Base-by-base conservation (phyloP, 1,140 invertebrate genomes). In the Ruditapes philippinarum region DNA sequence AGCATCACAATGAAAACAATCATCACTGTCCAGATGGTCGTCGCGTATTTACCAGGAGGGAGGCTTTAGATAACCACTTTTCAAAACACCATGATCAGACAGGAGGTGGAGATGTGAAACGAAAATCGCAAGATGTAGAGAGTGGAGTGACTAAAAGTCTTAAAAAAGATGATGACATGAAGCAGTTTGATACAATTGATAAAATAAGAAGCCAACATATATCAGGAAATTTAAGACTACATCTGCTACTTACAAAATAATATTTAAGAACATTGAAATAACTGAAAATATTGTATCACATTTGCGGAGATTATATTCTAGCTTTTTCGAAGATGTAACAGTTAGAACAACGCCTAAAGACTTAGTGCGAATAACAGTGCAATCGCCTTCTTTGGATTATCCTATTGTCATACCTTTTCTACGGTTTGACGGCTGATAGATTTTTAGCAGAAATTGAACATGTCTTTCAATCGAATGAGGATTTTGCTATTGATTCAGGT, bases 401-500 rank as follows among this genome's bases (percentile, higher is more conserved):
- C 81, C 62, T 3, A 83, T 83, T 31, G 40, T 49, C 9, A 45
- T 83, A 33, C 51, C 57, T 17, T 82, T 82, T 25, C 7, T 65
- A 17, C 14, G 2, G 9, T 4, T 62, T 62, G 5, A 82, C 14
- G 9, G 9, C 33, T 3, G 80, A 65, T 5, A 19, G 54, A 7
- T 82, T 82, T 31, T 19, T 82, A 57, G 17, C 60, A 4, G 80
- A 82, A 40, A 40, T 49, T 5, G 79, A 65, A 51, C 40, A 28
- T n/a, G 40, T 79, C 17, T 25, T 79, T 25, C 76, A 79, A 28
- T 79, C 57, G 9, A 54, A 80, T 31, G 65, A 81, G 31, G 42
- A 70, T n/a, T 80, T 79, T 73, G 45, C n/a, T 36, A 68, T 88
- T 9, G 57, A 88, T 25, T 31, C 49, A 70, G 14, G 28, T 22